Evolutionary conservation across 1,140 invertebrate genomes (phyloP).

Genomic region (Drosophila auraria): DNA sequence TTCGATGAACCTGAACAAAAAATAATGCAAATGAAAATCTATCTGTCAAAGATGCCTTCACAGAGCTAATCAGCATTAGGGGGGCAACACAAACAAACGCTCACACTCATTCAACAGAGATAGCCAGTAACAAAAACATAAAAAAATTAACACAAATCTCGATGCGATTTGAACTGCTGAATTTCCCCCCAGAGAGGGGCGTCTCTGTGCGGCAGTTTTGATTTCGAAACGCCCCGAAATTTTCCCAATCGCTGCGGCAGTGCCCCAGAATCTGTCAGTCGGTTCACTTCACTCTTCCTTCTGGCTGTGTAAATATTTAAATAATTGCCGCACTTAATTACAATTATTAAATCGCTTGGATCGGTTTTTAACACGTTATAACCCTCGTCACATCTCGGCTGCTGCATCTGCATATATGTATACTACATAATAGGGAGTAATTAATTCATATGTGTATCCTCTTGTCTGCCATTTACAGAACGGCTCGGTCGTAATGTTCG

Average conservation of each 20-base stretch:
- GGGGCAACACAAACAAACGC: slow-evolving; percentile 24
- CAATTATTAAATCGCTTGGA: slow-evolving; percentile 48
- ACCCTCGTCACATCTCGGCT: slow-evolving; percentile 33
- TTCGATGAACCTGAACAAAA: slow-evolving; percentile 71
- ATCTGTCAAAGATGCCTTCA: slow-evolving; percentile 36
- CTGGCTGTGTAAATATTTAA: slow-evolving; percentile 36
- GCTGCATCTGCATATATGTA: not conserved
- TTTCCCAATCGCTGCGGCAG: slow-evolving; percentile 50
- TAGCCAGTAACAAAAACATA: slow-evolving; percentile 25
- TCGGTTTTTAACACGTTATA: slow-evolving; percentile 28
- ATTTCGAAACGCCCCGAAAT: slow-evolving; percentile 75
- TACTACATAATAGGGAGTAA: slow-evolving; percentile 2
- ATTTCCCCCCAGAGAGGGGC: slow-evolving; percentile 52
- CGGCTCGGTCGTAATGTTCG: slow-evolving; percentile 95
- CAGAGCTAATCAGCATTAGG: slow-evolving; percentile 48
- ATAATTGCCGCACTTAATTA: slow-evolving; percentile 46
- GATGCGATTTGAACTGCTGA: slow-evolving; percentile 9
- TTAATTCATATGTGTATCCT: slow-evolving; percentile 25
- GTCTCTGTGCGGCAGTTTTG: slow-evolving; percentile 55
- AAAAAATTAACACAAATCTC: slow-evolving; percentile 29
- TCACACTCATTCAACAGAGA: slow-evolving; percentile 1
- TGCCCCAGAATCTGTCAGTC: slow-evolving; percentile 50
- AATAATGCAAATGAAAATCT: slow-evolving; percentile 51
- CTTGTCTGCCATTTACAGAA: slow-evolving; percentile 86
- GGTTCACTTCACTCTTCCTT: slow-evolving; percentile 18